A percentile compares a stretch with the other conserved stretches of the same genome.
Conservation (phyloP, 2,797 vertebrate genomes). For the Mallotus villosus region DNA sequence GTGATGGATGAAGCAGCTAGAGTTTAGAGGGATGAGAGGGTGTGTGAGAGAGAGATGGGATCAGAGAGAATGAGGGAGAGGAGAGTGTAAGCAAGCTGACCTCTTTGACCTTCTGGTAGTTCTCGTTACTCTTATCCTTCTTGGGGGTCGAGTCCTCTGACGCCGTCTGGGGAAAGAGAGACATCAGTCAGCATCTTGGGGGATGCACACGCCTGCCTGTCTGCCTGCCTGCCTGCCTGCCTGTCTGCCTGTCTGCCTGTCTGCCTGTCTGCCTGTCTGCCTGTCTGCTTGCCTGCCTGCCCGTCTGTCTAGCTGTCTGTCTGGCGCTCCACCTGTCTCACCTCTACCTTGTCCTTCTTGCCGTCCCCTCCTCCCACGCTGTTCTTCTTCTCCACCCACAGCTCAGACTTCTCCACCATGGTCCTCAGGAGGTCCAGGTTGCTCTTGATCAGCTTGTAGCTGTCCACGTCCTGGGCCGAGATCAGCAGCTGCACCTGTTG, state of each 20-base stretch:
- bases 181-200: background rate
- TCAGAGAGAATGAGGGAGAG: background rate
- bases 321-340: conserved; percentile 16
- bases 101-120: conserved; percentile 93
- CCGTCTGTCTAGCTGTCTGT: too few species aligned
- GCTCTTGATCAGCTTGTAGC: conserved; percentile 93
- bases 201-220: background rate
- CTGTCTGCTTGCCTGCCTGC: too few species aligned
- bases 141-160: conserved; percentile 54
- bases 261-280: too few species aligned
- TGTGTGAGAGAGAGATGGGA: background rate
- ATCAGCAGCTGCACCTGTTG: conserved; percentile 93
- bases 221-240: too few species aligned
- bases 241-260: too few species aligned
- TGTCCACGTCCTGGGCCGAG: conserved; percentile 93
- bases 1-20: too few species aligned
- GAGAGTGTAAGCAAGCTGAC: conserved; percentile 58
- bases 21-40: background rate
- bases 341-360: conserved; percentile 75
- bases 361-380: conserved; percentile 76
- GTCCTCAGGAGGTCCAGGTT: conserved; percentile 92
- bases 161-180: conserved; percentile 51
- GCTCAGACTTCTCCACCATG: conserved; percentile 96
- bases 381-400: conserved; percentile 97
- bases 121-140: conserved; percentile 86